Evolutionary conservation across 1,140 invertebrate genomes (phyloP), one percentile per base, ranked within the genome.

Genomic region (Zaprionus lachaisei): DNA sequence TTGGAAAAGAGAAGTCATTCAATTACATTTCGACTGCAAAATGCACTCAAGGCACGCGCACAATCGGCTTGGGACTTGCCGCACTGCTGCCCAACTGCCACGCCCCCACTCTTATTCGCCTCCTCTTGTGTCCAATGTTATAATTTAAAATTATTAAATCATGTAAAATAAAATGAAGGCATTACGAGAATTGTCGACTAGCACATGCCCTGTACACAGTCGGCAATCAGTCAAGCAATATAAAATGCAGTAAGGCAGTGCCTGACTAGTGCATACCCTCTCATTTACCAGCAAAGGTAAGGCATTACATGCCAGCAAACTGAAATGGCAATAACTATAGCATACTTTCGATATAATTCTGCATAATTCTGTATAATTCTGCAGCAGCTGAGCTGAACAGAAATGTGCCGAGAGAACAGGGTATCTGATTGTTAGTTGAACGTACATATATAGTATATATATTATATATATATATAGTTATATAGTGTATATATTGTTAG

Each of bases 81-180:
- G 15, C 15, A 37, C 28, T 7, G 2, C 6, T 31, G 38, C 41
- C 15, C 41, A 34, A 11, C 9, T 3, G 6, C n/a, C 41, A 44
- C n/a, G n/a, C n/a, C 6, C 2, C 5, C 15, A 31, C 31, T 2
- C 31, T 34, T 34, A 9, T 11, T 7, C 31, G 9, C 31, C 31
- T 34, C 31, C 9, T 0, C 9, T 34, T 34, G 9, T 34, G 31
- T 2, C 12, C 38, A 49, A 17, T 20, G 47, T 12, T 9, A 24
- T 47, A 51, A 51, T 51, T 51, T 51, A 51, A 51, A 51, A 51
- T 51, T 24, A 51, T 51, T 51, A 51, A 51, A 24, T 51, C 47
- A 51, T 22, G 20, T 5, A 14, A 51, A 51, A 51, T 51, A 51
- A 51, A 22, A 51, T 51, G 47, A 11, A 22, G 12, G 1, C 12